Base-by-base conservation (phyloP, 2,888 invertebrate species). In the Melinaea marsaeus region DNA sequence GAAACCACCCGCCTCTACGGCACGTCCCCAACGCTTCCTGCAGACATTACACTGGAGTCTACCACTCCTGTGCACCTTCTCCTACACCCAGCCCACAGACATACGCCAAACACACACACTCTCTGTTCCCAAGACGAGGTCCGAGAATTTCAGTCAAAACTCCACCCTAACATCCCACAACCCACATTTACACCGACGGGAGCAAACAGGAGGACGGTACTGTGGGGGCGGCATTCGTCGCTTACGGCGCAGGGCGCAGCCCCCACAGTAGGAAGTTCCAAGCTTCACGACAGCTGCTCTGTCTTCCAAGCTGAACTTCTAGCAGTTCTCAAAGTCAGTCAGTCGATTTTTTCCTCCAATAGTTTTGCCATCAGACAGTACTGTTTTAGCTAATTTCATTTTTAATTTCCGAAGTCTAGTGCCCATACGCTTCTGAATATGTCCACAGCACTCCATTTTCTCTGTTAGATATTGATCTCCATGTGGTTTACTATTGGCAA, bases 141-240 rank as follows among this genome's bases (percentile, higher is more conserved):
- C 7, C n/a, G 37, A 6, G 45, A n/a, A 13, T 11, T 42, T 9
- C 57, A 45, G 45, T 9, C 13, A n/a, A 32, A 7, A 13, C 13
- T 7, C 2, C 57, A 57, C 13, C 42, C 57, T 13, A 13, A 57
- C 5, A 35, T 13, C 22, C 22, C 22, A 22, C 22, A 22, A 42
- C 37, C 34, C 57, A 57, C 35, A 13, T 42, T 13, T 57, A 51
- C 61, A 61, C 61, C 2, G 59, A 60, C 4, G 54, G 60, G 6
- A 60, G 54, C 42, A 60, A 58, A n/a, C 58, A n/a, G 3, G 60
- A 60, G 32, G 47, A 55, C 55, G 13, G 45, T 7, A 4, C 46
- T 4, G 55, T 46, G 2, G 60, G 60, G 13, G 60, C 60, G 2
- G 60, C 46, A 22, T 60, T 60, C 37, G 60, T 60, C 34, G 32